Conservation (phyloP, 2,888 invertebrate species). For the Lepidochitona cinerea region DNA sequence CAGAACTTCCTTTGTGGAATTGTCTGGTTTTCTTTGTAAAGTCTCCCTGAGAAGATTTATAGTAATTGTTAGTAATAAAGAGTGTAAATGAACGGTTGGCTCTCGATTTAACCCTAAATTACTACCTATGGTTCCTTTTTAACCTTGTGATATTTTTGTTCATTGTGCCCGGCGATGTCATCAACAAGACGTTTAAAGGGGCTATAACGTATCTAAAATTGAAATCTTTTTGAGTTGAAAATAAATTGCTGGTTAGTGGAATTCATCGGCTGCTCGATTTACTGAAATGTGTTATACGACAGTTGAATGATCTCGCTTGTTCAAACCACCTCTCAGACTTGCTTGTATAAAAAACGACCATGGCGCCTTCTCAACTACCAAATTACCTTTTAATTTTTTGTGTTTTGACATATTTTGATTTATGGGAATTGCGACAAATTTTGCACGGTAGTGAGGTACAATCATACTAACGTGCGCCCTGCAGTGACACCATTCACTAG, state of each 20-base stretch:
- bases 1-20: no score
- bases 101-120: no score
- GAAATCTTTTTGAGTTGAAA: background rate
- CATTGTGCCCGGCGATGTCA: no score
- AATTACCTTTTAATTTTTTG: background rate
- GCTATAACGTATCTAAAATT: background rate
- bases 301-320: no score
- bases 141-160: no score
- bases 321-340: no score
- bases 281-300: background rate
- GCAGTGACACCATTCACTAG: background rate
- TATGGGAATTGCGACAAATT: constrained; percentile 1
- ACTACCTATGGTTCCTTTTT: no score
- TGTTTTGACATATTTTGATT: constrained; percentile 6
- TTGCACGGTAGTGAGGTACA: background rate
- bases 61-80: no score
- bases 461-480: background rate
- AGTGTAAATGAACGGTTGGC: no score
- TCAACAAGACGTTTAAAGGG: no score
- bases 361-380: background rate
- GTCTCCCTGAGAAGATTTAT: no score
- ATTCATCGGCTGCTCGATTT: background rate
- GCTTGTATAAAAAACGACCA: background rate
- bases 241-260: background rate
- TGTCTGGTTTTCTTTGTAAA: no score